These are phyloP conservation scores for Pseudomyrmex dendroicus DNA, from an alignment of 1,140 invertebrate species.

Conservation along the genomic window DNA sequence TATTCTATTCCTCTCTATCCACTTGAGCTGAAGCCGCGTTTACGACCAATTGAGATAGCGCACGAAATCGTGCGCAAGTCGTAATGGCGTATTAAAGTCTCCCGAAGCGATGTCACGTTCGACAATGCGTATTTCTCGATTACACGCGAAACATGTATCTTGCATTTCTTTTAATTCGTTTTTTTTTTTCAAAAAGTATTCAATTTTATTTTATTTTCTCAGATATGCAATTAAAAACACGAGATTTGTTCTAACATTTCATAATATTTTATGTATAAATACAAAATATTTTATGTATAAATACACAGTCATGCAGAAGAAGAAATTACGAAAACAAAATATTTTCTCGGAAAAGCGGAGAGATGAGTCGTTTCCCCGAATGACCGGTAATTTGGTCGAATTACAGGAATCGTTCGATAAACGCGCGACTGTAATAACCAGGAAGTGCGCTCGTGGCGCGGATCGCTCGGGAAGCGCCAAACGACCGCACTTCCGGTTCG, in stretches of 20 bases:
- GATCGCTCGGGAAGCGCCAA: conserved; percentile 69
- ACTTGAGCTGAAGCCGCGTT: conserved; percentile 27
- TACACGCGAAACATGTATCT: conserved; percentile 13
- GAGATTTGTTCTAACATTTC: not conserved
- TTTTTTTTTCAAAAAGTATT: not conserved
- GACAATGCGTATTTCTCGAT: conserved; percentile 28
- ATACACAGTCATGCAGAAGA: not conserved
- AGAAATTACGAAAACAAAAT: not conserved
- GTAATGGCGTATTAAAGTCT: conserved; percentile 37
- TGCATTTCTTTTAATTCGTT: not conserved
- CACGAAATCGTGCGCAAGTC: conserved; percentile 15
- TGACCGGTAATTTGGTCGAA: conserved; percentile 40
- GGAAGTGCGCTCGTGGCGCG: conserved; percentile 50
- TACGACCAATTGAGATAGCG: conserved; percentile 35
- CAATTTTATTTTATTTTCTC: not conserved
- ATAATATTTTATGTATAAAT: not conserved
- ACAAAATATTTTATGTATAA: not conserved
- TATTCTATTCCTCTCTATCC: not conserved
- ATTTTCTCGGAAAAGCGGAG: not conserved
- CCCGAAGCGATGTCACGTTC: conserved; percentile 20
- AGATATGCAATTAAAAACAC: too few relatives aligned
- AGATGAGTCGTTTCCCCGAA: not conserved
- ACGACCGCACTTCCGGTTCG: conserved; percentile 73
- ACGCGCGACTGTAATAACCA: conserved; percentile 44
- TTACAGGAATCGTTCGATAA: conserved; percentile 28